Evolutionary conservation across 2,888 invertebrate genomes (phyloP).

Genomic region (Apamea anceps): DNA sequence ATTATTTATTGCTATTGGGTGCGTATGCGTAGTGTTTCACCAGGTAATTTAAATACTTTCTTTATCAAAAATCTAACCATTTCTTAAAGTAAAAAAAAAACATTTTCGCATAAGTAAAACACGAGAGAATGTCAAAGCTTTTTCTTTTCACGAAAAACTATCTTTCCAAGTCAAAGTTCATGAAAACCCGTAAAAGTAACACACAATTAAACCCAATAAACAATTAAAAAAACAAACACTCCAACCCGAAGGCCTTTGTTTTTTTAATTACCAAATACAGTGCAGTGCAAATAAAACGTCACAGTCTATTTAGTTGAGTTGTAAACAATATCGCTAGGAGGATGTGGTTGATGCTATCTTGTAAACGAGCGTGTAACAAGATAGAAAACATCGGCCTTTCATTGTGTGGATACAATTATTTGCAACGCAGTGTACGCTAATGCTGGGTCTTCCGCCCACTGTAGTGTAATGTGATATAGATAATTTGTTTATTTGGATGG

Average conservation of each 20-base stretch:
- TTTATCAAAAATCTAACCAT: background rate
- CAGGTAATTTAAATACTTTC: background rate
- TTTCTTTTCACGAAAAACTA: background rate
- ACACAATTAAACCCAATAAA: slow-evolving; percentile 19
- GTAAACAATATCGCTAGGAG: slow-evolving; percentile 73
- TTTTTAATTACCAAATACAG: slow-evolving; percentile 66
- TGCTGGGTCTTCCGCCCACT: slow-evolving; percentile 62
- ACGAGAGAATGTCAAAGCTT: background rate
- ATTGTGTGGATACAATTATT: slow-evolving; percentile 70
- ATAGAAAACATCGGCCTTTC: slow-evolving; percentile 73
- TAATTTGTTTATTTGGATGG: slow-evolving; percentile 49
- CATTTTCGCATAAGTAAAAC: background rate
- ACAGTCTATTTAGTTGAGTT: slow-evolving; percentile 75
- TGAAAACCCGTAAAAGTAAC: background rate
- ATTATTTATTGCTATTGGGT: too few species aligned
- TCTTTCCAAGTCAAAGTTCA: background rate
- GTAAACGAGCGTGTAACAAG: slow-evolving; percentile 73
- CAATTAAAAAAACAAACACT: slow-evolving; percentile 51
- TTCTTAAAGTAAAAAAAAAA: too few species aligned
- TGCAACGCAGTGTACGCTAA: slow-evolving; percentile 65
- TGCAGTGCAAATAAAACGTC: slow-evolving; percentile 68
- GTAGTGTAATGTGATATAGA: slow-evolving; percentile 59
- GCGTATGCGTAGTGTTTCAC: background rate
- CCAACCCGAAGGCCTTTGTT: slow-evolving; percentile 40
- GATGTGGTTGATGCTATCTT: slow-evolving; percentile 67